Evolutionary conservation across 2,888 invertebrate species (phyloP).

Genomic region (Drosophila putrida): DNA sequence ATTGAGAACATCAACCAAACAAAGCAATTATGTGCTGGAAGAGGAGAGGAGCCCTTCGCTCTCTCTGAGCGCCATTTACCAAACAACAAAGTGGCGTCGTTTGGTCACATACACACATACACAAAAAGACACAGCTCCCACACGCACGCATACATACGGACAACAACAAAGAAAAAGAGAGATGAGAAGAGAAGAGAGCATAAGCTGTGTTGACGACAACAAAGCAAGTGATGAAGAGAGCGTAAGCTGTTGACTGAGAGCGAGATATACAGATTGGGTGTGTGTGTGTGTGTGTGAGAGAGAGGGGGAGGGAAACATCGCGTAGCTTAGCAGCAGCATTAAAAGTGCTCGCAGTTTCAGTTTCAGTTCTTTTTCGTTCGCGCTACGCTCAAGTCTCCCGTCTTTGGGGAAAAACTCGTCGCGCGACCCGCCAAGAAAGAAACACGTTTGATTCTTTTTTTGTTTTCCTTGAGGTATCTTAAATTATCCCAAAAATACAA

Average conservation of each 20-base stretch:
- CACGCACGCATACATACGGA: constrained; percentile 11
- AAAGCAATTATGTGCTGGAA: constrained; percentile 27
- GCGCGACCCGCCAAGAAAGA: constrained; percentile 42
- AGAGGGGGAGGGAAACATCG: constrained; percentile 18
- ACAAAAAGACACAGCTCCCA: constrained; percentile 4
- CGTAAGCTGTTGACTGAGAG: constrained; percentile 1
- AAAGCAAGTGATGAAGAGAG: constrained; percentile 13
- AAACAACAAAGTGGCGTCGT: constrained; percentile 40
- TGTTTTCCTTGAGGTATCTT: constrained; percentile 33
- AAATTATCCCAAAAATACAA: constrained; percentile 40
- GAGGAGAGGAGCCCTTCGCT: background rate
- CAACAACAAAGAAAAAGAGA: constrained; percentile 9
- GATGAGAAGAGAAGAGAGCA: constrained; percentile 10
- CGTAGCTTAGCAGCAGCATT: constrained; percentile 55
- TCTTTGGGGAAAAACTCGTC: constrained; percentile 19
- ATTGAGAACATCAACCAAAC: constrained; percentile 25
- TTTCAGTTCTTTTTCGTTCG: constrained; percentile 71
- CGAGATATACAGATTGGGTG: constrained; percentile 12
- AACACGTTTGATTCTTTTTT: constrained; percentile 59
- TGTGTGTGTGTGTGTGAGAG: too few relatives aligned
- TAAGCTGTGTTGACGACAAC: background rate
- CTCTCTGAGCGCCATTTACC: constrained; percentile 15
- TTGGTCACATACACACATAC: constrained; percentile 11
- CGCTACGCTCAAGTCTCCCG: constrained; percentile 50
- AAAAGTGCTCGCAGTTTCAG: constrained; percentile 51